A percentile compares a stretch with the other conserved stretches of the same genome.
These are phyloP conservation scores for Numida meleagris DNA, from an alignment of 2,113 vertebrate species.

Conservation along the genomic window DNA sequence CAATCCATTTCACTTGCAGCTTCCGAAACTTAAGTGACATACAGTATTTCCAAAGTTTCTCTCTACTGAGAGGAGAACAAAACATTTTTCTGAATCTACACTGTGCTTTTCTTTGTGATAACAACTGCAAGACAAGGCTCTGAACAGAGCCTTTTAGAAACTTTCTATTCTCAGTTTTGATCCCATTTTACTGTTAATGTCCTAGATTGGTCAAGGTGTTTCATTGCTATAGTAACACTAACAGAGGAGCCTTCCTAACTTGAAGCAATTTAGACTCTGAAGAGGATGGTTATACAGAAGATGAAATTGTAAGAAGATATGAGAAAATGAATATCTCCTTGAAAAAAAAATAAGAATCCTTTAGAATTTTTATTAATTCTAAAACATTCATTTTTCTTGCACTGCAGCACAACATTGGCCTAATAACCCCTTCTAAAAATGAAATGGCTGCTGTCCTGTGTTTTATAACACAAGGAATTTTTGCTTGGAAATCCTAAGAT, in stretches of 20 bases:
- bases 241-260: neutral
- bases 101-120: neutral
- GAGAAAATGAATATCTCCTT: neutral
- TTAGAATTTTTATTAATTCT: neutral
- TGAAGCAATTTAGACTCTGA: neutral
- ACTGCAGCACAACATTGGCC: neutral
- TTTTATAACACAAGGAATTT: neutral
- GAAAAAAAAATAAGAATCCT: neutral
- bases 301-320: neutral
- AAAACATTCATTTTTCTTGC: neutral
- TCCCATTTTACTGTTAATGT: neutral
- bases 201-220: neutral
- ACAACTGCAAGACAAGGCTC: neutral
- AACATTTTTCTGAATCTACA: neutral
- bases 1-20: neutral
- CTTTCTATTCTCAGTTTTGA: neutral
- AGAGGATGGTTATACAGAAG: neutral
- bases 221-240: conserved; percentile 21
- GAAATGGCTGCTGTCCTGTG: neutral
- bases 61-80: neutral
- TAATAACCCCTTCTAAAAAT: neutral
- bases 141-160: conserved; percentile 4
- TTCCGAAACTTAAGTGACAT: neutral
- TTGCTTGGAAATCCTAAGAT: neutral
- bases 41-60: neutral